These are phyloP conservation scores for Nasonia giraulti DNA, from an alignment of 1,140 invertebrate genomes.

Conservation along the genomic window DNA sequence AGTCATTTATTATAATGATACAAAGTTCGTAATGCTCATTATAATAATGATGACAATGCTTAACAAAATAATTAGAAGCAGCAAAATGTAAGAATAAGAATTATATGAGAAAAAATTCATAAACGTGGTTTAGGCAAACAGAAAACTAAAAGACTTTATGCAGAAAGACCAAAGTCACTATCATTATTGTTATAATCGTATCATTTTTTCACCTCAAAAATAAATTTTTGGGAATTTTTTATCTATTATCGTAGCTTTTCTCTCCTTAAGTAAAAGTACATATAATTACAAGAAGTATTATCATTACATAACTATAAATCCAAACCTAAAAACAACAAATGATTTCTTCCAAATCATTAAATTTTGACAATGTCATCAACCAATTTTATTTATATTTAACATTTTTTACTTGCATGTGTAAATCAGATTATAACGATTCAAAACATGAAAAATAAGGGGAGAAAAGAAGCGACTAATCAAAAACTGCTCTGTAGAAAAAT, in stretches of 20 bases:
- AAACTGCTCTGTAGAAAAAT: not conserved
- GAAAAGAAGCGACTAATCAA: not conserved
- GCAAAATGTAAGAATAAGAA: not conserved
- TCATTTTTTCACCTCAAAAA: not conserved
- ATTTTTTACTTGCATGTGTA: not conserved
- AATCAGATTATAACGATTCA: not conserved
- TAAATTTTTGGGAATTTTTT: not conserved
- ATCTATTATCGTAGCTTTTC: conserved; percentile 1
- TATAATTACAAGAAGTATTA: not conserved
- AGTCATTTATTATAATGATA: conserved; percentile 5
- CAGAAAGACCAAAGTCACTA: not conserved
- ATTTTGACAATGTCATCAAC: not conserved
- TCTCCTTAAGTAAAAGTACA: not conserved
- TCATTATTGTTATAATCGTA: not conserved
- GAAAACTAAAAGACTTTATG: not conserved
- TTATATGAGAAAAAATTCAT: not conserved
- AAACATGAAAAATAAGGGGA: not conserved
- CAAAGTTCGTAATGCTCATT: not conserved
- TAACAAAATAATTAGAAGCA: not conserved
- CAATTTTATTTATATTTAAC: not conserved
- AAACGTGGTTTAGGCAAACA: not conserved
- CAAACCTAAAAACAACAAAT: not conserved
- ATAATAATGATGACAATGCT: not conserved
- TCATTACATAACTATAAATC: not conserved
- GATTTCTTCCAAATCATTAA: not conserved